These are phyloP conservation scores for Tychaedon coryphoeus DNA, from an alignment of 2,113 vertebrate species.

Conservation along the genomic window DNA sequence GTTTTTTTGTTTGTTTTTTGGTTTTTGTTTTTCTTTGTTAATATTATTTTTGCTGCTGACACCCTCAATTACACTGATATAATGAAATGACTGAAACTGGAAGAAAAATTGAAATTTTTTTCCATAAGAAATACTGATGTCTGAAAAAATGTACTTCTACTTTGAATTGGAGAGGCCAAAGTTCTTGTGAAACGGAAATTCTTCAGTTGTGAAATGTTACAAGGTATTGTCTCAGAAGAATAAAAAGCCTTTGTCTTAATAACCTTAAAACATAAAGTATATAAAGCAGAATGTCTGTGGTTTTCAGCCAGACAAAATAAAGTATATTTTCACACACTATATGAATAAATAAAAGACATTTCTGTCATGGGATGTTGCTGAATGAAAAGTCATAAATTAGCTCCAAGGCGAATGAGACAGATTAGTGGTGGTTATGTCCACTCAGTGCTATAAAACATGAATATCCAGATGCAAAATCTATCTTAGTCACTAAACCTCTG, in stretches of 20 bases:
- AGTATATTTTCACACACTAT: not conserved
- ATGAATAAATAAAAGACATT: slow-evolving; percentile 12
- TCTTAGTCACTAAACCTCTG: not conserved
- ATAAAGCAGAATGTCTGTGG: not conserved
- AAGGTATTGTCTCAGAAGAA: not conserved
- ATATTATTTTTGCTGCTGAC: not conserved
- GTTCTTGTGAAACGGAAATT: slow-evolving; percentile 27
- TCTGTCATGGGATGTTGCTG: not conserved
- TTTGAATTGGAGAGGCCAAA: slow-evolving; percentile 26
- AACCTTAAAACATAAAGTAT: slow-evolving; percentile 26
- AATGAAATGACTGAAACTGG: slow-evolving; percentile 1
- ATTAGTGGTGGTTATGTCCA: not conserved
- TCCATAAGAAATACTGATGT: not conserved
- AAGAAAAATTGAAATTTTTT: not conserved
- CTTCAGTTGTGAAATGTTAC: slow-evolving; percentile 22
- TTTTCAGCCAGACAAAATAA: slow-evolving; percentile 9
- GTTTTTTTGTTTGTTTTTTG: not conserved
- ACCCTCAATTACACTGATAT: not conserved
- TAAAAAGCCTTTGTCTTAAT: slow-evolving; percentile 14
- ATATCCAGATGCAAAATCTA: slow-evolving; percentile 13
- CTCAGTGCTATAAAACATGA: not conserved
- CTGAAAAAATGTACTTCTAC: not conserved
- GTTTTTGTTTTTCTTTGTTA: not conserved
- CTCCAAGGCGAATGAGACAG: not conserved
- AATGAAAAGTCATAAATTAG: not conserved